Evolutionary conservation across 2,888 invertebrate species (phyloP), one percentile per base, ranked within the genome.

Genomic region (Xylocampa areola): DNA sequence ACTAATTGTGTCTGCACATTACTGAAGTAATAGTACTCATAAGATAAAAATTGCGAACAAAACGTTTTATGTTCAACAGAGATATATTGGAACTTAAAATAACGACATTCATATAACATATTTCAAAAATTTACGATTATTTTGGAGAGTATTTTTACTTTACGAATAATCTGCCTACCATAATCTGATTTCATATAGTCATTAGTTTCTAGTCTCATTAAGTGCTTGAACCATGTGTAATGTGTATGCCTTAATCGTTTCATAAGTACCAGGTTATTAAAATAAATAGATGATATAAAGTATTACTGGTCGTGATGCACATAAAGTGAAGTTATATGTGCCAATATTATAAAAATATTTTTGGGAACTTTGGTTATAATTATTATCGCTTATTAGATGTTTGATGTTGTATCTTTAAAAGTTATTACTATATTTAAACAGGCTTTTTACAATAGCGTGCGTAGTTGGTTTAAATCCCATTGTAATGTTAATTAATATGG

Each of bases 121-220:
- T 48, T 4, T 29, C 11, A 21, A 35, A 40, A 5, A 44, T 30
- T 51, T 10, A 48, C 36, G 32, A 40, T 54, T 58, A 61, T 72
- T 61, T 36, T 39, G 33, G 35, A 17, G 19, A 29, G 13, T 40
- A 25, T 25, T 11, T 23, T 40, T 3, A 29, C 13, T 47, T 21
- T 25, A 27, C 37, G 19, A 55, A 54, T 52, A 43, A 41, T 43
- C 10, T 17, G 16, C 35, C 25, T 49, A 52, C 25, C 58, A 54
- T 55, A 61, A 62, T 60, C 54, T 59, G 57, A 64, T 64, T 59
- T 49, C 51, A 58, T 62, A 71, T 72, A 75, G 74, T 75, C 74
- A 74, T 62, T 69, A 72, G 69, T 57, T 41, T 72, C 75, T 75
- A 75, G 72, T 75, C 72, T 72, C 63, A 64, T 58, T 59, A 71